Percentiles rank a stretch among this genome's conserved stretches.
Evolutionary conservation across 2,888 invertebrate species (phyloP).

Genomic region (Acleris sparsana): DNA sequence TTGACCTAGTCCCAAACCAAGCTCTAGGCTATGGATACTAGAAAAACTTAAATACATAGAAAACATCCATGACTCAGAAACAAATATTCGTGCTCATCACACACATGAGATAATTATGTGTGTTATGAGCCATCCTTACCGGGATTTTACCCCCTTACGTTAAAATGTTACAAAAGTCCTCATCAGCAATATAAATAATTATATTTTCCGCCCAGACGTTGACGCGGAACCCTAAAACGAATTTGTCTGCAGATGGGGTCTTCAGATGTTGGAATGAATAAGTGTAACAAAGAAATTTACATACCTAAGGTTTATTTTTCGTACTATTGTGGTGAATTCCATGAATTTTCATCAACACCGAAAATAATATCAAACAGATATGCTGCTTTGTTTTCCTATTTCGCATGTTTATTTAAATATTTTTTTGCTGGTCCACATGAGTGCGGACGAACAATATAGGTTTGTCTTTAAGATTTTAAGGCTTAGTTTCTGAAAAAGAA

Average conservation of each 20-base stretch:
- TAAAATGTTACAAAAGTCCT: too few relatives aligned
- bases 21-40: too few relatives aligned
- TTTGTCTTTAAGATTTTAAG: too few relatives aligned
- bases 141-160: too few relatives aligned
- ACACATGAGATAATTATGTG: too few relatives aligned
- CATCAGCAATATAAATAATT: too few relatives aligned
- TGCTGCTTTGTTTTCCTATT: background rate
- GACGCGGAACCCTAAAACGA: slow-evolving; percentile 6
- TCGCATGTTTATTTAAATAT: background rate
- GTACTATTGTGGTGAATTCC: slow-evolving; percentile 3
- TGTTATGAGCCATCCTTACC: too few relatives aligned
- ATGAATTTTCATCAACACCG: slow-evolving; percentile 27
- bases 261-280: slow-evolving; percentile 21
- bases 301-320: slow-evolving; percentile 9
- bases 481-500: too few relatives aligned
- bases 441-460: background rate
- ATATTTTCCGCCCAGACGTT: background rate
- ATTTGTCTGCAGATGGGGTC: slow-evolving; percentile 24
- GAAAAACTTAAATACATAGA: too few relatives aligned
- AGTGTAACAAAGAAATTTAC: slow-evolving; percentile 27
- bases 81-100: too few relatives aligned
- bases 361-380: slow-evolving; percentile 9
- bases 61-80: too few relatives aligned
- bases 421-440: background rate
- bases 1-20: too few relatives aligned